Conservation (phyloP, 2,113 vertebrate genomes). For the Spheniscus mendiculus region DNA sequence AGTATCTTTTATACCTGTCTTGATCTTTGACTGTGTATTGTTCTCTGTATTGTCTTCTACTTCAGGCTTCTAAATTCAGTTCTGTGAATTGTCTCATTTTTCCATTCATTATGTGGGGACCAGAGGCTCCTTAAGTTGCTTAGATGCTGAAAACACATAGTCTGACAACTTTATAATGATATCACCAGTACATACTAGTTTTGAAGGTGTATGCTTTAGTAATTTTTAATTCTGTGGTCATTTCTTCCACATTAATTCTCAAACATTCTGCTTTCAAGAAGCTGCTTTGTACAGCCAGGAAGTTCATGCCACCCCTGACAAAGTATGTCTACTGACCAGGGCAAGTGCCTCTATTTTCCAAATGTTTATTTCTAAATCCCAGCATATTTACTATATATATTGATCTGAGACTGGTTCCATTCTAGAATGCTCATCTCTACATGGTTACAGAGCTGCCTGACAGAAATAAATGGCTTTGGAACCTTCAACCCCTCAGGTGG, state of each 20-base stretch:
- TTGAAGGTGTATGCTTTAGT: background rate
- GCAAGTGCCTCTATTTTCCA: background rate
- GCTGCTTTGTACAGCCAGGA: background rate
- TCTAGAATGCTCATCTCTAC: background rate
- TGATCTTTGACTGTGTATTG: background rate
- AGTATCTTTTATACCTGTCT: background rate
- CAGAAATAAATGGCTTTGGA: background rate
- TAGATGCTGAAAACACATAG: background rate
- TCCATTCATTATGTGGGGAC: background rate
- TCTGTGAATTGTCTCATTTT: background rate
- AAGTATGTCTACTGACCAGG: background rate
- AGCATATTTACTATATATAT: background rate
- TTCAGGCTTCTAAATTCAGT: background rate
- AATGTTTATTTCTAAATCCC: background rate
- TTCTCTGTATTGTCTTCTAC: background rate
- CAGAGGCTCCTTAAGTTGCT: background rate
- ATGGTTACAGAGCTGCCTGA: background rate
- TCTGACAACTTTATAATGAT: background rate
- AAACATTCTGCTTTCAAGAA: background rate
- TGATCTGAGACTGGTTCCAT: background rate
- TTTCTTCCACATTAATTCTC: background rate
- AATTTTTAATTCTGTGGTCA: background rate
- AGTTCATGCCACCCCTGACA: background rate
- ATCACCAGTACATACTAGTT: background rate
- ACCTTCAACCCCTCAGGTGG: background rate